Evolutionary conservation across 2,797 vertebrate genomes (phyloP).

Genomic region (Sebastolobus alascanus): DNA sequence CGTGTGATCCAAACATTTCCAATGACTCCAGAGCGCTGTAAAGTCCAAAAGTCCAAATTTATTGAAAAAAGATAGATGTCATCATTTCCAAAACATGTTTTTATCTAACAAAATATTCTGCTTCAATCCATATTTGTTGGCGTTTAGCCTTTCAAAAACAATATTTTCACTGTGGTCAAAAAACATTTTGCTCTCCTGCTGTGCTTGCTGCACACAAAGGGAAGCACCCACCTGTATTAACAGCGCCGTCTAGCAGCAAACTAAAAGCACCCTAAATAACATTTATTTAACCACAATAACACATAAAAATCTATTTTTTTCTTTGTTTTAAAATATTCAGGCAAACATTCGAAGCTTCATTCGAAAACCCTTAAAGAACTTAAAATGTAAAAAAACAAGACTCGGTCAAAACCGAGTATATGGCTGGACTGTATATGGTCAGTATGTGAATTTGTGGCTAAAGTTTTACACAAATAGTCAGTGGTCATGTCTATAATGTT

Average conservation of each 20-base stretch:
- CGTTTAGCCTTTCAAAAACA: background rate
- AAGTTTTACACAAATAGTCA: too few species aligned
- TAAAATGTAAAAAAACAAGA: background rate
- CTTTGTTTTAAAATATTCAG: background rate
- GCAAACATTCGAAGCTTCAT: background rate
- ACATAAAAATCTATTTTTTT: background rate
- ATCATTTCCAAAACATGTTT: background rate
- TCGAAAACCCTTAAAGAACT: background rate
- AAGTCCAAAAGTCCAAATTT: background rate
- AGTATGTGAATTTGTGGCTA: too few species aligned
- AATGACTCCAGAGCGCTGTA: background rate
- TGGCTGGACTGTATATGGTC: too few species aligned
- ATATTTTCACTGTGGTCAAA: background rate
- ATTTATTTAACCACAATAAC: background rate
- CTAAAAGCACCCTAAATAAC: background rate
- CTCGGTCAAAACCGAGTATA: too few species aligned
- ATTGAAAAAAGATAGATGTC: background rate
- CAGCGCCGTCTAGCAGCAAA: background rate
- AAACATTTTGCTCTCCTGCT: background rate
- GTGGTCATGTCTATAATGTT: too few species aligned
- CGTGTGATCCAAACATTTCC: background rate
- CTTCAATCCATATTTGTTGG: background rate
- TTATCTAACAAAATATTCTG: background rate
- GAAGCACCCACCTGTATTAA: background rate
- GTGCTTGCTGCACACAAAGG: background rate